Percentiles rank a stretch among this genome's conserved stretches.
Conservation (phyloP, 2,113 vertebrate species). For the Anas platyrhynchos region DNA sequence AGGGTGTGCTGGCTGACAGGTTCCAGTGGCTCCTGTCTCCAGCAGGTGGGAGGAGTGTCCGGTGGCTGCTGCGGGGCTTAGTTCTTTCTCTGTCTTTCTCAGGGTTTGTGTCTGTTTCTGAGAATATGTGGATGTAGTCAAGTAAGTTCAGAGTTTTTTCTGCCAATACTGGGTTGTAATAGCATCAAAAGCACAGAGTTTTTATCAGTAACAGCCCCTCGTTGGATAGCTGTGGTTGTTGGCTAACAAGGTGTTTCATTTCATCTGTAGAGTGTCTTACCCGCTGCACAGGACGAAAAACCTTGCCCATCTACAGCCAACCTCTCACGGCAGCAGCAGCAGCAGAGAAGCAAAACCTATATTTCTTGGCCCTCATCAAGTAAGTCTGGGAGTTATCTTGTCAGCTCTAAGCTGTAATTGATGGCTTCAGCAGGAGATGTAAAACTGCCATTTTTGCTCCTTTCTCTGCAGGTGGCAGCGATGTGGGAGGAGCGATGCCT, state of each 20-base stretch:
- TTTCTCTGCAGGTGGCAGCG: conserved; percentile 70
- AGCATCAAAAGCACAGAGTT: conserved; percentile 47
- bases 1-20: conserved; percentile 42
- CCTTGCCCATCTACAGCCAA: conserved; percentile 81
- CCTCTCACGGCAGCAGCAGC: conserved; percentile 85
- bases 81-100: conserved; percentile 65
- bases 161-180: conserved; percentile 52
- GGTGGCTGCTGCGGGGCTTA: conserved; percentile 37
- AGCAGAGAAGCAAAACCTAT: conserved; percentile 84
- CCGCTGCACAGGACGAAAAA: conserved; percentile 89
- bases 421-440: background rate
- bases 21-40: conserved; percentile 16
- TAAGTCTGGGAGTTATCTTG: conserved; percentile 62
- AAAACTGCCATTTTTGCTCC: background rate
- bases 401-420: background rate
- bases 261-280: conserved; percentile 81
- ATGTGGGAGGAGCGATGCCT: conserved; percentile 83
- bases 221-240: background rate
- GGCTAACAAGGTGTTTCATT: conserved; percentile 22
- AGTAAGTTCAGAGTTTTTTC: conserved; percentile 69
- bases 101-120: conserved; percentile 71
- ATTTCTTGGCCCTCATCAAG: conserved; percentile 92
- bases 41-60: background rate
- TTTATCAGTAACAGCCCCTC: background rate
- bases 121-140: conserved; percentile 68